These are phyloP conservation scores for Selene dorsalis DNA, from an alignment of 2,797 vertebrate species.

Conservation along the genomic window DNA sequence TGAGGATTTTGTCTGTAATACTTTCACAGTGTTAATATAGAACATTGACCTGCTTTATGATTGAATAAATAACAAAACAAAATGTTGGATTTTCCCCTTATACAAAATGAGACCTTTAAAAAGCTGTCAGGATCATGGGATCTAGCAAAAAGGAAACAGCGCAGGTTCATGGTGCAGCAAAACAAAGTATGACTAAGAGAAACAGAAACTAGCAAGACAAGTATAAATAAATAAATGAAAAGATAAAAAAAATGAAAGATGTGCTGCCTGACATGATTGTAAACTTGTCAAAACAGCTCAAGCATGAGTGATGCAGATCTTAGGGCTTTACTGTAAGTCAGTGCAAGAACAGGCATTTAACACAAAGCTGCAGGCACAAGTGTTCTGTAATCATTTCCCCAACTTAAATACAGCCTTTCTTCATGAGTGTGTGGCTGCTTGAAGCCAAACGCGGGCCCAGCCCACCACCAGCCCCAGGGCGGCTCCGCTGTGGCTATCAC, in stretches of 20 bases:
- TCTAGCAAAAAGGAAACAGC: background rate
- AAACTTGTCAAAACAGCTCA: constrained; percentile 43
- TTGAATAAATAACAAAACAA: too few relatives aligned
- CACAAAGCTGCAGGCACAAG: constrained; percentile 54
- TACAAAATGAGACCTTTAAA: too few relatives aligned
- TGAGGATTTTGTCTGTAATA: too few relatives aligned
- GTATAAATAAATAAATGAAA: background rate
- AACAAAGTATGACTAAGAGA: background rate
- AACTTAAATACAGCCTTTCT: constrained; percentile 74
- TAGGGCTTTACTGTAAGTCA: constrained; percentile 37
- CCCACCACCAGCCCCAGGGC: constrained; percentile 74
- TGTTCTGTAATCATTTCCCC: constrained; percentile 77
- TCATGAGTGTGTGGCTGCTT: constrained; percentile 62
- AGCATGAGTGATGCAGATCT: constrained; percentile 42
- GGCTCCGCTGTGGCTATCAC: constrained; percentile 75
- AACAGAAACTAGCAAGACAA: background rate
- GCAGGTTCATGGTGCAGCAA: background rate
- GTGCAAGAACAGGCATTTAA: constrained; percentile 45
- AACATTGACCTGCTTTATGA: too few relatives aligned
- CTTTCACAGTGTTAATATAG: too few relatives aligned
- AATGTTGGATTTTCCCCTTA: too few relatives aligned
- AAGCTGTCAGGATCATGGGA: too few relatives aligned
- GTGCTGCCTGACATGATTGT: constrained; percentile 16
- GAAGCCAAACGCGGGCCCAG: constrained; percentile 55
- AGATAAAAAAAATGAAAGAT: background rate